A percentile compares a stretch with the other conserved stretches of the same genome.
These are phyloP conservation scores for Fratercula arctica DNA, from an alignment of 2,797 vertebrate genomes.

Conservation along the genomic window DNA sequence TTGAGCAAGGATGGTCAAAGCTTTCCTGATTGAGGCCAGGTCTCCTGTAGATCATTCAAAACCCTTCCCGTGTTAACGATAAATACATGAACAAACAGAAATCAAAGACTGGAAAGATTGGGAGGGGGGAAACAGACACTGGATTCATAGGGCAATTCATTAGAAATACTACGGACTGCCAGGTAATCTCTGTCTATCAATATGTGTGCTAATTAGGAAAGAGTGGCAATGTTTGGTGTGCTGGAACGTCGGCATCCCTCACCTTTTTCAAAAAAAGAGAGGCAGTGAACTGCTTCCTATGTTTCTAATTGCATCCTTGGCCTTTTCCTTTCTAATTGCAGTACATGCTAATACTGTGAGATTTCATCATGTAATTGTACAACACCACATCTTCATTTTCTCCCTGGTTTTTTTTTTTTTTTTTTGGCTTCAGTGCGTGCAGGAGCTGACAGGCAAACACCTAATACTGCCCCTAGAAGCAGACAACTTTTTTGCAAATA, in stretches of 20 bases:
- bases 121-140: not conserved
- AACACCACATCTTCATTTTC: not conserved
- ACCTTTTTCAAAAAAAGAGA: not conserved
- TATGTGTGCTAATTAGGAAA: not conserved
- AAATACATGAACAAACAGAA: not conserved
- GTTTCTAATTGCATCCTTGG: not conserved
- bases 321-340: slow-evolving; percentile 21
- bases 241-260: not conserved
- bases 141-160: not conserved
- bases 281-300: not conserved
- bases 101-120: not conserved
- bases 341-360: not conserved
- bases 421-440: not conserved
- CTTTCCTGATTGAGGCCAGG: not conserved
- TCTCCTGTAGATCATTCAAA: not conserved
- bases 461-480: not conserved
- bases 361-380: not conserved
- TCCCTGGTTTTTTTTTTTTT: not conserved
- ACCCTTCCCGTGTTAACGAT: not conserved
- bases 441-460: not conserved
- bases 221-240: not conserved
- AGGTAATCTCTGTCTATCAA: not conserved
- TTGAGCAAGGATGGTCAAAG: not conserved
- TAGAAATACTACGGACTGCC: not conserved
- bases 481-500: not conserved